phyloP scores from a whole-genome alignment of 1,140 invertebrate species.

The Habropoda laboriosa region DNA sequence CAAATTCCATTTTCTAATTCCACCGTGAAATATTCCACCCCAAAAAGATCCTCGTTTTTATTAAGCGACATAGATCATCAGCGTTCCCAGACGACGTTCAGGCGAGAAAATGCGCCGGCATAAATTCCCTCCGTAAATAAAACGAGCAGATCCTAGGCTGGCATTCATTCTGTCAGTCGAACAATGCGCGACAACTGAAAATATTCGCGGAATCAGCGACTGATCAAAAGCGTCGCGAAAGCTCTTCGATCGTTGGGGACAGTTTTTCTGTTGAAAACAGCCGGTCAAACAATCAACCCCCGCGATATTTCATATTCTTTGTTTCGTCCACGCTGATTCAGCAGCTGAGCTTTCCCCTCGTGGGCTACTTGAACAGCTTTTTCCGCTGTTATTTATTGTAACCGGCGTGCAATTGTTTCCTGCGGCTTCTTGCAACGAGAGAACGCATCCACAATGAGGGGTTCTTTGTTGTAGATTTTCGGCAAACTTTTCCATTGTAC shows the following conservation, averaged over 20 bases:
- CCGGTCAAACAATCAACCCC: conserved; percentile 11
- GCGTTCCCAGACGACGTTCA: background rate
- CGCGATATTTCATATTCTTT: conserved; percentile 27
- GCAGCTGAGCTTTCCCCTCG: background rate
- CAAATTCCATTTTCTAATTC: background rate
- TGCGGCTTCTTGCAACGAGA: background rate
- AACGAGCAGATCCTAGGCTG: background rate
- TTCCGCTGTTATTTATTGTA: background rate
- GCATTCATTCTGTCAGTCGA: background rate
- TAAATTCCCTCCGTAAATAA: background rate
- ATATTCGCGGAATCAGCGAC: conserved; percentile 13
- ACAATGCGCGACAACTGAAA: background rate
- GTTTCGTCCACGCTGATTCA: background rate
- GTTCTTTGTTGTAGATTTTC: conserved; percentile 5
- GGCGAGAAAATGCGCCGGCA: background rate
- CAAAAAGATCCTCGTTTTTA: background rate
- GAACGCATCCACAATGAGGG: too few relatives aligned
- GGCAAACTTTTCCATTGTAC: background rate
- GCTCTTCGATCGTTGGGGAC: background rate
- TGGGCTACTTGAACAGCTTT: background rate
- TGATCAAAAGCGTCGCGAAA: conserved; percentile 3
- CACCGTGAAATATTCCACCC: background rate
- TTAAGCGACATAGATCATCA: background rate
- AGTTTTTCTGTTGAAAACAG: background rate
- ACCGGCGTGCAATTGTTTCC: background rate